A percentile compares a stretch with the other conserved stretches of the same genome.
These are phyloP conservation scores for Platycheirus rosarum DNA, from an alignment of 2,888 invertebrate genomes.

Conservation along the genomic window DNA sequence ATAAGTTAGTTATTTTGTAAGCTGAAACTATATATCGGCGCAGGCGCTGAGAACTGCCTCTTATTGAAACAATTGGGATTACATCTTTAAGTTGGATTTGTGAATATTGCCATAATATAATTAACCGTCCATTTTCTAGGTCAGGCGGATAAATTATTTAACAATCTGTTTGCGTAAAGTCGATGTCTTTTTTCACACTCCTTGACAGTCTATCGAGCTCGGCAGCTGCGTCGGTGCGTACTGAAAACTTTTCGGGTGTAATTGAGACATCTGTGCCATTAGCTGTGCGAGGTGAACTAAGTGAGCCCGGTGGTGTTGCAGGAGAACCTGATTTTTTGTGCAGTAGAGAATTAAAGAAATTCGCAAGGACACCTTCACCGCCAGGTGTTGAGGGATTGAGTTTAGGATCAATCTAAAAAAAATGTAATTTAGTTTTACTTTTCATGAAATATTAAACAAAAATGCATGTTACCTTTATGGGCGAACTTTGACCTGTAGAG, in stretches of 20 bases:
- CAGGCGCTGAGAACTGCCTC: conserved; percentile 68
- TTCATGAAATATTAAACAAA: too few species aligned
- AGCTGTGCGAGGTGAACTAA: conserved; percentile 80
- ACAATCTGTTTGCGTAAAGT: conserved; percentile 82
- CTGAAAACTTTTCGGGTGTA: conserved; percentile 87
- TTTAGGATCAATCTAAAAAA: conserved; percentile 88
- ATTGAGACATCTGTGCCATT: conserved; percentile 80
- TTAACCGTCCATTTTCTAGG: conserved; percentile 46
- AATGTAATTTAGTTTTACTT: too few species aligned
- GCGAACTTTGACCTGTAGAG: conserved; percentile 81
- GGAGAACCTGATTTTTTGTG: conserved; percentile 94
- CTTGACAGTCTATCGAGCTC: conserved; percentile 94
- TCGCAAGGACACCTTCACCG: conserved; percentile 96
- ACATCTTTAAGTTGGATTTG: conserved; percentile 72
- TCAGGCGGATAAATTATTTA: conserved; percentile 72
- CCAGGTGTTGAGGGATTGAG: conserved; percentile 89
- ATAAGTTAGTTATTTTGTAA: conserved; percentile 74
- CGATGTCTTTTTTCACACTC: conserved; percentile 83
- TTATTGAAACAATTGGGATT: conserved; percentile 69
- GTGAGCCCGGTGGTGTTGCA: conserved; percentile 84
- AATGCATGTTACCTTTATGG: conserved; percentile 82
- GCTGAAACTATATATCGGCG: conserved; percentile 72
- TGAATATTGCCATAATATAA: conserved; percentile 68
- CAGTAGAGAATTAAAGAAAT: conserved; percentile 98
- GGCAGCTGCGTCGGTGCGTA: conserved; percentile 95